A percentile compares a stretch with the other conserved stretches of the same genome.
Conservation (phyloP, 1,140 invertebrate species). For the Lucilia sericata region DNA sequence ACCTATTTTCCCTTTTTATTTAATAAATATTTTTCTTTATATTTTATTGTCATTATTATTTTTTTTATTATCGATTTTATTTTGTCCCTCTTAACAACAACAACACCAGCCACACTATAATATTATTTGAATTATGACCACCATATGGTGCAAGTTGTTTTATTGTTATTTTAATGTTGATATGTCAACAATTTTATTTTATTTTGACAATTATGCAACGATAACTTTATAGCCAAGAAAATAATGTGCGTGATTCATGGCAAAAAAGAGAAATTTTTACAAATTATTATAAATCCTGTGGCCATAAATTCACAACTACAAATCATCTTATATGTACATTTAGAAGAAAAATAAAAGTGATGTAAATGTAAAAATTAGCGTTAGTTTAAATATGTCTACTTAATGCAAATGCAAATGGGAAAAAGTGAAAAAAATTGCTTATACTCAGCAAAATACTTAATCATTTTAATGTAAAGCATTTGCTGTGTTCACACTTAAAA, state of each 20-base stretch:
- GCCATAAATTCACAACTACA: not conserved
- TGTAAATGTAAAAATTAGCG: too few species aligned
- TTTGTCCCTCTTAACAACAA: not conserved
- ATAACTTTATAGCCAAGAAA: not conserved
- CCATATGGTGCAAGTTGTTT: conserved; percentile 5
- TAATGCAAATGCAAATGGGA: too few species aligned
- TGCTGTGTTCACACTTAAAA: too few species aligned
- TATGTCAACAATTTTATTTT: not conserved
- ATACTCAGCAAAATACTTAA: too few species aligned
- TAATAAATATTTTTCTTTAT: conserved; percentile 9
- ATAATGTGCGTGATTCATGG: conserved; percentile 11
- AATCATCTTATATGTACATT: not conserved
- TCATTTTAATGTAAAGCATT: too few species aligned
- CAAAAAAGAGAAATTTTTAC: not conserved
- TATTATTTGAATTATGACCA: not conserved
- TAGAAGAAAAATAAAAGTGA: not conserved
- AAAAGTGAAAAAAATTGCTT: too few species aligned
- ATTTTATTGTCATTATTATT: not conserved
- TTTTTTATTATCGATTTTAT: conserved; percentile 23
- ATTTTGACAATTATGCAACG: conserved; percentile 15
- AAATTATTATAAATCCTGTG: conserved; percentile 14
- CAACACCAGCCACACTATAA: not conserved
- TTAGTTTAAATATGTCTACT: too few species aligned
- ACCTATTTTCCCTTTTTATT: conserved; percentile 23
- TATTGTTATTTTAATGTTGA: not conserved